Evolutionary conservation across 2,113 vertebrate genomes (phyloP).

Genomic region (Paedocypris sp.): DNA sequence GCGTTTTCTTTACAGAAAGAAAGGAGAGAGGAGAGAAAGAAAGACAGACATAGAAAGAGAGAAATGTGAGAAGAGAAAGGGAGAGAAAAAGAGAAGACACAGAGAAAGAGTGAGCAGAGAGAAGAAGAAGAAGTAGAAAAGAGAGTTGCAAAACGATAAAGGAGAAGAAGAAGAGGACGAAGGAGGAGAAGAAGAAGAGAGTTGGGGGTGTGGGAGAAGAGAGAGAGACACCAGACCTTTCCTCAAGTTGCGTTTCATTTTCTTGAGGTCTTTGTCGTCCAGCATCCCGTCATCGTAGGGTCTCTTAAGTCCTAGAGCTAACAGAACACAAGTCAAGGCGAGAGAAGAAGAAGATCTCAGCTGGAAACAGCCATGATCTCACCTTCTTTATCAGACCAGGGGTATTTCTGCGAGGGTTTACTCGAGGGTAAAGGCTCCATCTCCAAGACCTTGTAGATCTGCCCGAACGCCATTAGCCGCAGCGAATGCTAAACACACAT

Average conservation of each 20-base stretch:
- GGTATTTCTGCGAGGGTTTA: constrained; percentile 93
- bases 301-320: constrained; percentile 80
- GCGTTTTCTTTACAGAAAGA: no score
- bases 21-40: no score
- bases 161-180: no score
- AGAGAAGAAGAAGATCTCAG: neutral
- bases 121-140: no score
- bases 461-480: constrained; percentile 91
- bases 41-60: no score
- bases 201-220: no score
- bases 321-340: neutral
- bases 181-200: no score
- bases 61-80: no score
- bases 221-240: no score
- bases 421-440: constrained; percentile 96
- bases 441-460: constrained; percentile 96
- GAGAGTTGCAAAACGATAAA: no score
- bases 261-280: constrained; percentile 97
- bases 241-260: constrained; percentile 95
- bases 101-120: no score
- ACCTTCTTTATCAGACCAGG: constrained; percentile 97
- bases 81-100: no score
- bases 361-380: constrained; percentile 15
- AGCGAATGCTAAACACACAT: constrained; percentile 74
- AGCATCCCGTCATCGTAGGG: constrained; percentile 85